Conservation (phyloP, 2,888 invertebrate genomes). For the Epirrhoe tristata region DNA sequence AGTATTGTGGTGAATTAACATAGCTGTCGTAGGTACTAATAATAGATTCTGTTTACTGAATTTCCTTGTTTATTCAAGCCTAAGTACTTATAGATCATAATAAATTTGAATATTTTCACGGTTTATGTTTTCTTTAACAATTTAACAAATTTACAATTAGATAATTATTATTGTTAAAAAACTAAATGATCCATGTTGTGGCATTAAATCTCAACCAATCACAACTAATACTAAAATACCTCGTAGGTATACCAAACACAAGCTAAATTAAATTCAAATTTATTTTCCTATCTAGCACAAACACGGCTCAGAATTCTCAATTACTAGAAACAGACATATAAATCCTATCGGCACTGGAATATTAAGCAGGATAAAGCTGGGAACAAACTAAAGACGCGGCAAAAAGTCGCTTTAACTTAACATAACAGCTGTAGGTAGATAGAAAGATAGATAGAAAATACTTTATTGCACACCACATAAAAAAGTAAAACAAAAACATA, state of each 20-base stretch:
- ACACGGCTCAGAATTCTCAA: constrained; percentile 34
- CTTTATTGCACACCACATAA: no score
- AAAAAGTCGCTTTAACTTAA: background rate
- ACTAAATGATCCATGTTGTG: background rate
- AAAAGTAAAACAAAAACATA: no score
- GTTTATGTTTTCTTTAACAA: background rate
- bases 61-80: background rate
- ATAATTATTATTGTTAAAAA: background rate
- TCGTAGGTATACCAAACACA: constrained; percentile 3
- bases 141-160: no score
- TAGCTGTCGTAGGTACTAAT: constrained; percentile 31
- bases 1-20: constrained; percentile 29
- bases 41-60: constrained; percentile 7
- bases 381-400: background rate
- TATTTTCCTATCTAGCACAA: constrained; percentile 22
- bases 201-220: background rate
- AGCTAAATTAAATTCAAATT: constrained; percentile 18
- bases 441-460: no score
- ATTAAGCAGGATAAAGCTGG: constrained; percentile 24
- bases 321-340: constrained; percentile 32
- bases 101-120: background rate
- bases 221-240: constrained; percentile 1
- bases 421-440: no score
- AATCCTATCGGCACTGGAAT: constrained; percentile 33
- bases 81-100: background rate